phyloP scores from a whole-genome alignment of 2,797 vertebrate genomes.

The Varecia variegata region DNA sequence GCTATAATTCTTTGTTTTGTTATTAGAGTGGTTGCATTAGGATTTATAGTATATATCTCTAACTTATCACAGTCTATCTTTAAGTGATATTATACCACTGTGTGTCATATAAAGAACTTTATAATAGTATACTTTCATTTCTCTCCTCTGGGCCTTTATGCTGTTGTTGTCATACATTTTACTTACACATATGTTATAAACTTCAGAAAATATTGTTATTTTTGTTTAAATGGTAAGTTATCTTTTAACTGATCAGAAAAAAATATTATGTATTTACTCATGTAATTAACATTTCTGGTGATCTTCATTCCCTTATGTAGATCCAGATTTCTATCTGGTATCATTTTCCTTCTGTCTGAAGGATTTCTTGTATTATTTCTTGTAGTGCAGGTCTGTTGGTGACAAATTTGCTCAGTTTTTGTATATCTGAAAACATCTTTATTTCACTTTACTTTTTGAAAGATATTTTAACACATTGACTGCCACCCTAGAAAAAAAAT shows the following conservation, averaged over 20 bases:
- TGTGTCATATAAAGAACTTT: neutral
- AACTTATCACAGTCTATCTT: neutral
- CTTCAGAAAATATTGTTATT: neutral
- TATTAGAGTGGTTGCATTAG: conserved; percentile 5
- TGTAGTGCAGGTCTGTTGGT: neutral
- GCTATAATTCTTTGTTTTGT: neutral
- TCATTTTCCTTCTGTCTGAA: conserved; percentile 27
- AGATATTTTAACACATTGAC: neutral
- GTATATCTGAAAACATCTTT: neutral
- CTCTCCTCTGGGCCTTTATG: neutral
- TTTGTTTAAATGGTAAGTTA: neutral
- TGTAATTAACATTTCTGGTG: neutral
- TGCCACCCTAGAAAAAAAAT: too few relatives aligned
- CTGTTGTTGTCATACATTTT: neutral
- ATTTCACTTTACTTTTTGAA: conserved; percentile 34
- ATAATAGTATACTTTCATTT: neutral
- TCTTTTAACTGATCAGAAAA: conserved; percentile 17
- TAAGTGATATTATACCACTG: neutral
- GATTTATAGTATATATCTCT: neutral
- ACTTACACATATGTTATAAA: neutral
- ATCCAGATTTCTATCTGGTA: neutral
- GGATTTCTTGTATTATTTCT: conserved; percentile 8
- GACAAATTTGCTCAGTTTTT: conserved; percentile 24
- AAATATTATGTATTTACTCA: neutral
- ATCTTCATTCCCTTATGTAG: neutral